phyloP scores from a whole-genome alignment of 2,888 invertebrate genomes.

The Schizaphis graminum region DNA sequence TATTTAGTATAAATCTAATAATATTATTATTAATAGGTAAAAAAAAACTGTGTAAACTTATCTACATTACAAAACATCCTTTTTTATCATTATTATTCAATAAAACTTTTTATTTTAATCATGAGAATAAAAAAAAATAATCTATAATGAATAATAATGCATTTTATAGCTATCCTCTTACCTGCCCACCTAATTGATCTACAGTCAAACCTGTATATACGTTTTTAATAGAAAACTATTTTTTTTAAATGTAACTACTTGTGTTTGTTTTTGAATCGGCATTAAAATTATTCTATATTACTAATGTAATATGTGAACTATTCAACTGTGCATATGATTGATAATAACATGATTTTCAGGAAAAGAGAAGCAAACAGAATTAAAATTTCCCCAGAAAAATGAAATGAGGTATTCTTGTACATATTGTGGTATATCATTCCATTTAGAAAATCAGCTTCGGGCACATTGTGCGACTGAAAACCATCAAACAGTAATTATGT shows the following conservation, averaged over 20 bases:
- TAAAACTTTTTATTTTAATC: background rate
- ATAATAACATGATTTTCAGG: slow-evolving; percentile 17
- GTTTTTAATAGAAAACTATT: background rate
- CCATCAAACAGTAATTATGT: slow-evolving; percentile 79
- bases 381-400: slow-evolving; percentile 58
- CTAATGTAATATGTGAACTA: background rate
- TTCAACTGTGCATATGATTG: too few relatives aligned
- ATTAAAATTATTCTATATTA: background rate
- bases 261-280: background rate
- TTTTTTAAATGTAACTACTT: background rate
- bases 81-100: background rate
- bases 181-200: background rate
- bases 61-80: background rate
- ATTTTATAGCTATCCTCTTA: background rate
- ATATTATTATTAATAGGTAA: background rate
- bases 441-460: slow-evolving; percentile 74
- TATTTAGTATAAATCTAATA: background rate
- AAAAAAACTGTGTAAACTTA: background rate
- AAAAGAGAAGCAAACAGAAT: slow-evolving; percentile 53
- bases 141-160: background rate
- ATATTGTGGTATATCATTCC: slow-evolving; percentile 75
- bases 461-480: slow-evolving; percentile 77
- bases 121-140: background rate
- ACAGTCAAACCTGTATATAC: background rate
- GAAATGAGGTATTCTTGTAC: slow-evolving; percentile 71